A percentile compares a stretch with the other conserved stretches of the same genome.
phyloP scores from a whole-genome alignment of 2,888 invertebrate genomes.

The Stenotaenia linearis region DNA sequence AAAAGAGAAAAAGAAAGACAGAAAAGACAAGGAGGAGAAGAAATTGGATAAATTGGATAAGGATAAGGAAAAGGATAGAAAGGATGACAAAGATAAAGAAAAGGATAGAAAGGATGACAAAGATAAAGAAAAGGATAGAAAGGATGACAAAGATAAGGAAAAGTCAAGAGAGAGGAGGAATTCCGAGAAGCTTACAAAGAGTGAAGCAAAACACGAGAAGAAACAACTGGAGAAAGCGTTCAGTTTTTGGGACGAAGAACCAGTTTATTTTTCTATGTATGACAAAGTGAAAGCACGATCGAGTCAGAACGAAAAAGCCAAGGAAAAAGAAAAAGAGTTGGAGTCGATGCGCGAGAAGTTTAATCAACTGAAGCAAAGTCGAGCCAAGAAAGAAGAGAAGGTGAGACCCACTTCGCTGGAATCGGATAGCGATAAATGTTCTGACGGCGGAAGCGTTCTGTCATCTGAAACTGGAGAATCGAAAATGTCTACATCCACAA shows the following conservation, averaged over 20 bases:
- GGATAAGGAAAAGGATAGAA: constrained; percentile 38
- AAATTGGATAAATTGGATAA: constrained; percentile 40
- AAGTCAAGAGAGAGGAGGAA: constrained; percentile 40
- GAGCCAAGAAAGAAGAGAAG: constrained; percentile 71
- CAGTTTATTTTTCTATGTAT: constrained; percentile 93
- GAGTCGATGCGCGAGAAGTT: constrained; percentile 78
- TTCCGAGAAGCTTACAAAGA: constrained; percentile 39
- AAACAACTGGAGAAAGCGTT: constrained; percentile 75
- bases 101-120: constrained; percentile 40
- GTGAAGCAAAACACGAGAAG: constrained; percentile 49
- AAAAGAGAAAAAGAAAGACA: constrained; percentile 47
- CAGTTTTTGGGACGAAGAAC: constrained; percentile 81
- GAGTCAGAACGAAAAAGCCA: constrained; percentile 51
- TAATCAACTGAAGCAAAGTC: constrained; percentile 68
- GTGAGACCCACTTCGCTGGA: constrained; percentile 67
- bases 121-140: constrained; percentile 41
- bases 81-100: constrained; percentile 33
- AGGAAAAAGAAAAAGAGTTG: constrained; percentile 71
- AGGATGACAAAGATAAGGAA: constrained; percentile 50
- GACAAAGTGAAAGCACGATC: constrained; percentile 85
- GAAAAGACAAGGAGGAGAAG: constrained; percentile 41
- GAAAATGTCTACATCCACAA: constrained; percentile 35
- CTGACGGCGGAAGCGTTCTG: constrained; percentile 37
- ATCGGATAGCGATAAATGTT: constrained; percentile 40
- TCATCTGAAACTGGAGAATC: constrained; percentile 38